Base-by-base conservation (phyloP, 2,888 invertebrate genomes). In the Glyphotaelius pellucidus region DNA sequence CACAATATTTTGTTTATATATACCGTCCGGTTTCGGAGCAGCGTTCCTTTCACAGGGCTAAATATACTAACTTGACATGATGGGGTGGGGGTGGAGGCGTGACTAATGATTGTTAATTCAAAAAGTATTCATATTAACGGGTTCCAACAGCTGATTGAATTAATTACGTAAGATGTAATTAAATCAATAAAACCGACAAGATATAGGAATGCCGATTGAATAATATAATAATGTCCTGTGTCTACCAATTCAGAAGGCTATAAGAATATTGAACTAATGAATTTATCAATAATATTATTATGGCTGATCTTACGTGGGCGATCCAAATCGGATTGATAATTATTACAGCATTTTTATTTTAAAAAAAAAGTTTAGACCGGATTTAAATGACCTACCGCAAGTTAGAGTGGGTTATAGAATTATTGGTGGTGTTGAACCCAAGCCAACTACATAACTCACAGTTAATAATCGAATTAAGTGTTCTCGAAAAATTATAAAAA, bases 311-410 rank as follows among this genome's bases (percentile, higher is more conserved):
- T 3, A 32, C 19, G 83, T 32, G 35, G 83, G 83, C 83, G 83
- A 83, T 83, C 35, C 83, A 83, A 35, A 25, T 83, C 35, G 19
- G 35, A 83, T 32, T 30, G 30, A 32, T 47, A 47, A 47, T 47
- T 19, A 30, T 31, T 32, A 14, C 31, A 30, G 15, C 14, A 2
- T 0, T 81, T 81, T 81, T 5, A 83, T 35, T 25, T 14, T 3
- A 3, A 15, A 38, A 38, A 19, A 83, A 83, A 83, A 35, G 9
- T 35, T 31, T 32, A 32, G 31, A 87, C 47, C 14, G 87, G 47
- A 87, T 47, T 47, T 42, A 30, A n/a, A 1, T 30, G 86, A 86
- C 86, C 47, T 85, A 85, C 85, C 47, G 42, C 85, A 47, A 86
- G 47, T n/a, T 35, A 47, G 86, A 47, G 47, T 30, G 15, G 12